phyloP scores from a whole-genome alignment of 2,888 invertebrate species.

The Pantelozetes paolii region DNA sequence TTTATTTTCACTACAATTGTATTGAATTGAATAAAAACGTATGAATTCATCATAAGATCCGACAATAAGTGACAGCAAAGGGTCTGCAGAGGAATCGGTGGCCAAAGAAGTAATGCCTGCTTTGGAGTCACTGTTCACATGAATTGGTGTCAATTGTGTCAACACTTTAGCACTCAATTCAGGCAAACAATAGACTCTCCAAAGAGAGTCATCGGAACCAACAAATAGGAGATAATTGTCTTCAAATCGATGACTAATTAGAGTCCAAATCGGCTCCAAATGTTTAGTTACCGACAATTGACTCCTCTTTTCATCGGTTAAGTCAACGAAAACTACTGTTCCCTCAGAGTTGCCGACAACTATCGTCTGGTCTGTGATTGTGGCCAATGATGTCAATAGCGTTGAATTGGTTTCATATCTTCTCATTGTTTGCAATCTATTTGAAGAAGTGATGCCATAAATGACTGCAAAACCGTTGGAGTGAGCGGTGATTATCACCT shows the following conservation, averaged over 20 bases:
- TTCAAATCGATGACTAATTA: neutral
- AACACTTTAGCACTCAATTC: neutral
- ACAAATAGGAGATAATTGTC: slow-evolving; percentile 24
- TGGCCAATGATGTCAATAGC: slow-evolving; percentile 21
- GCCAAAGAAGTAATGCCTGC: slow-evolving; percentile 33
- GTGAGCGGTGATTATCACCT: slow-evolving; percentile 19
- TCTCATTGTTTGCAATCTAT: slow-evolving; percentile 20
- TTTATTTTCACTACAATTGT: neutral
- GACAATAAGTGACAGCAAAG: slow-evolving; percentile 14
- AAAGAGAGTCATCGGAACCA: slow-evolving; percentile 28
- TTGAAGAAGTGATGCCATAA: neutral
- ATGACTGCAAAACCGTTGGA: slow-evolving; percentile 21
- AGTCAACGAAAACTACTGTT: slow-evolving; percentile 1
- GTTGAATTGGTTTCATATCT: neutral
- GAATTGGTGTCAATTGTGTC: neutral
- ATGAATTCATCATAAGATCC: slow-evolving; percentile 41
- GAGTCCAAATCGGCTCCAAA: neutral
- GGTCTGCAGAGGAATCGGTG: neutral
- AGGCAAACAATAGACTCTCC: slow-evolving; percentile 1
- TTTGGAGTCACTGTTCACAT: slow-evolving; percentile 28
- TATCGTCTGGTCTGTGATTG: neutral
- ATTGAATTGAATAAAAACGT: slow-evolving; percentile 30
- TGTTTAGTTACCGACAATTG: slow-evolving; percentile 4
- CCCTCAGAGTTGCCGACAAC: slow-evolving; percentile 35
- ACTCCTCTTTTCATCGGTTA: neutral